phyloP scores from a whole-genome alignment of 1,140 invertebrate species.

The Diabrotica virgifera region DNA sequence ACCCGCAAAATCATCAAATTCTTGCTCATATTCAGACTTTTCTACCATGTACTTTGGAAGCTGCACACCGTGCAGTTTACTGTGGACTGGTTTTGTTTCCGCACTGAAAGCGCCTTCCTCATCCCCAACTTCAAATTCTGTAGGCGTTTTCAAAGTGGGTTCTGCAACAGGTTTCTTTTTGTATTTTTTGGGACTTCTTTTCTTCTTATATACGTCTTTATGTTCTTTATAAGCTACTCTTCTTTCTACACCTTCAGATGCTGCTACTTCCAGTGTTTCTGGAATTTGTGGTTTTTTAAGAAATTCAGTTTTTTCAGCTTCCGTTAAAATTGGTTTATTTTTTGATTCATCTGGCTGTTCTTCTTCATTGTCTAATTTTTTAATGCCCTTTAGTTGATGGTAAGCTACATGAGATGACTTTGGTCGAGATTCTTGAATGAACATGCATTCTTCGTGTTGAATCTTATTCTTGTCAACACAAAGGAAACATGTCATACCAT shows the following conservation, averaged over 20 bases:
- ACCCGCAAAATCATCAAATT: constrained; percentile 55
- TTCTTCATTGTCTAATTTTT: constrained; percentile 21
- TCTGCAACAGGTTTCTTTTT: constrained; percentile 42
- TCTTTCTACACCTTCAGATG: constrained; percentile 13
- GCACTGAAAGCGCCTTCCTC: constrained; percentile 57
- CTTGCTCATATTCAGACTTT: constrained; percentile 62
- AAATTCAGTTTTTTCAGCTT: constrained; percentile 31
- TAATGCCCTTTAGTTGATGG: constrained; percentile 33
- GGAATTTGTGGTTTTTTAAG: constrained; percentile 31
- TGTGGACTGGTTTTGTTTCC: constrained; percentile 62
- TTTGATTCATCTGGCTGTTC: constrained; percentile 14
- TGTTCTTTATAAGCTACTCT: not conserved
- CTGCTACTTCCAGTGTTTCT: constrained; percentile 25
- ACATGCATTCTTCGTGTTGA: constrained; percentile 73
- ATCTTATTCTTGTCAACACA: constrained; percentile 64
- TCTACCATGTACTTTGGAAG: constrained; percentile 66
- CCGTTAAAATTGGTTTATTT: constrained; percentile 19
- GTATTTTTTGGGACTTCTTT: constrained; percentile 18
- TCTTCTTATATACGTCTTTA: constrained; percentile 13
- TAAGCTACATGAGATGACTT: constrained; percentile 53
- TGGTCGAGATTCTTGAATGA: constrained; percentile 61
- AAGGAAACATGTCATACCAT: constrained; percentile 71
- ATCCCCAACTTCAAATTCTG: constrained; percentile 52
- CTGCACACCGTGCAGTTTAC: constrained; percentile 59
- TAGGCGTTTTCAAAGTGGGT: constrained; percentile 50